These are phyloP conservation scores for Typhlichthys eigenmanni DNA, from an alignment of 2,797 vertebrate species.

Conservation along the genomic window DNA sequence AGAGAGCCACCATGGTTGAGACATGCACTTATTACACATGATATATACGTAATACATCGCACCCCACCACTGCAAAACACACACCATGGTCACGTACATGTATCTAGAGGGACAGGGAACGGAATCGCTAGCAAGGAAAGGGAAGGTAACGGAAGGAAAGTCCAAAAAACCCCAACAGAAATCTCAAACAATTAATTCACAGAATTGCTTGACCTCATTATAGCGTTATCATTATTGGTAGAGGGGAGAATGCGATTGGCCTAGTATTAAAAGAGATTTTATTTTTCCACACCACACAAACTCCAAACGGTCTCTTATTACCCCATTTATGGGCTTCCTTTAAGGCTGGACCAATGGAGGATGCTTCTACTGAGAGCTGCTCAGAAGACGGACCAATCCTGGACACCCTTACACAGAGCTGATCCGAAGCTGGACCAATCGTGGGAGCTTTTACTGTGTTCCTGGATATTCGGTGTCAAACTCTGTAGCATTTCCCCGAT, in stretches of 20 bases:
- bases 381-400: constrained; percentile 80
- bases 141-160: constrained; percentile 53
- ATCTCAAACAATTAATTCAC: constrained; percentile 76
- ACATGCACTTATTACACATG: constrained; percentile 41
- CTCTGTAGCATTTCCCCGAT: background rate
- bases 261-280: constrained; percentile 54
- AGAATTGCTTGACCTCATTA: constrained; percentile 81
- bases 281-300: constrained; percentile 85
- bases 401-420: constrained; percentile 67
- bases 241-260: constrained; percentile 73
- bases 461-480: background rate
- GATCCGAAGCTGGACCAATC: constrained; percentile 39
- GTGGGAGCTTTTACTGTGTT: constrained; percentile 27
- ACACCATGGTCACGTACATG: constrained; percentile 12
- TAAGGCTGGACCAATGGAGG: constrained; percentile 80
- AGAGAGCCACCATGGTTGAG: background rate
- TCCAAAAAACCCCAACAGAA: constrained; percentile 41
- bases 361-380: constrained; percentile 72
- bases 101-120: constrained; percentile 26
- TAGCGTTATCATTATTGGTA: constrained; percentile 42
- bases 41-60: constrained; percentile 81
- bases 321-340: constrained; percentile 86
- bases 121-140: constrained; percentile 47
- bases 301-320: constrained; percentile 89
- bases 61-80: constrained; percentile 71